These are phyloP conservation scores for Lutjanus argentimaculatus DNA, from an alignment of 2,797 vertebrate genomes.

Conservation along the genomic window DNA sequence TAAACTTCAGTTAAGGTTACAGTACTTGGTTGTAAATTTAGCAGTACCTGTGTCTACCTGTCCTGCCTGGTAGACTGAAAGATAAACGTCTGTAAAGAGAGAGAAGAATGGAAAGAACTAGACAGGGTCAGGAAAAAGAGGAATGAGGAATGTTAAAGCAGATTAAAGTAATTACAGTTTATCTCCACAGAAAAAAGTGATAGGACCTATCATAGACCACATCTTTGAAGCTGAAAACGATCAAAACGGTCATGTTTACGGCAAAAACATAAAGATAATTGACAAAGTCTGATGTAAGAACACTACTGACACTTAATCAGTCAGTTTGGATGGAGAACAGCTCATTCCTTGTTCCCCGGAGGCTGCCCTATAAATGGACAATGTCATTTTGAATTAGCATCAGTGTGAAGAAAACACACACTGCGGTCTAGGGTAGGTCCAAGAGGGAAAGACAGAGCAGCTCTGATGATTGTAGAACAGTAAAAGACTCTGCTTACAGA, in stretches of 20 bases:
- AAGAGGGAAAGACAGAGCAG: conserved; percentile 81
- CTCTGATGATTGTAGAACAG: conserved; percentile 81
- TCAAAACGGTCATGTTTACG: background rate
- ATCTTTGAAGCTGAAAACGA: conserved; percentile 17
- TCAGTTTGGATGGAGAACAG: conserved; percentile 45
- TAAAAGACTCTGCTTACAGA: conserved; percentile 76
- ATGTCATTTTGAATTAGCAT: conserved; percentile 61
- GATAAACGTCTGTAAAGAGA: conserved; percentile 99
- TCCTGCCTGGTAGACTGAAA: conserved; percentile 99
- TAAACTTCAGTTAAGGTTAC: conserved; percentile 77
- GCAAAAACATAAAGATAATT: background rate
- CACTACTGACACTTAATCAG: conserved; percentile 33
- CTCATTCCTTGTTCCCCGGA: conserved; percentile 45
- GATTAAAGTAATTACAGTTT: conserved; percentile 88
- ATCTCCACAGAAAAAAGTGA: conserved; percentile 82
- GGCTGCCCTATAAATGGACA: conserved; percentile 54
- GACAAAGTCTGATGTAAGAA: conserved; percentile 1
- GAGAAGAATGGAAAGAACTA: conserved; percentile 99
- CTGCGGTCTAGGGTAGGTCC: conserved; percentile 87
- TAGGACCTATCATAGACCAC: conserved; percentile 86
- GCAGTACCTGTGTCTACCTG: conserved; percentile 99
- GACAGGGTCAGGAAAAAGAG: conserved; percentile 95
- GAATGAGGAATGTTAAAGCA: conserved; percentile 93
- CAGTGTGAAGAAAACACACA: conserved; percentile 45
- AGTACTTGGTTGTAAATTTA: conserved; percentile 86